phyloP scores from a whole-genome alignment of 1,140 invertebrate species.

The Anoplophora glabripennis region DNA sequence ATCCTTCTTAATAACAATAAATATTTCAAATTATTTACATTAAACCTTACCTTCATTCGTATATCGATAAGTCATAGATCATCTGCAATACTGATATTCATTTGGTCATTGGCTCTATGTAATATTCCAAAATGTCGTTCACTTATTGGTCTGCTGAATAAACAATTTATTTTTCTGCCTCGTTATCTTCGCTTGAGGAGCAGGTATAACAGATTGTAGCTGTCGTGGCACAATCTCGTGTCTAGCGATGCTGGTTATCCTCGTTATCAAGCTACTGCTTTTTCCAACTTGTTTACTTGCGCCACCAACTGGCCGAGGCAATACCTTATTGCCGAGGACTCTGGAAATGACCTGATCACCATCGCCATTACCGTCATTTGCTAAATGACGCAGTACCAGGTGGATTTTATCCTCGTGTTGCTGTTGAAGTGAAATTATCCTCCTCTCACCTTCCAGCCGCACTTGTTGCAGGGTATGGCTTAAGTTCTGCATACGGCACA shows the following conservation, averaged over 20 bases:
- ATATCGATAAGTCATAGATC: too few relatives aligned
- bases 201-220: slow-evolving; percentile 56
- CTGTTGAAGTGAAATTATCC: slow-evolving; percentile 56
- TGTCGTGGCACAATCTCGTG: slow-evolving; percentile 54
- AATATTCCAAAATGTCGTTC: neutral
- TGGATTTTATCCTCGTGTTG: slow-evolving; percentile 63
- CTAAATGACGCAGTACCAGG: slow-evolving; percentile 57
- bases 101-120: too few relatives aligned
- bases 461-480: slow-evolving; percentile 58
- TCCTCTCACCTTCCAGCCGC: slow-evolving; percentile 56
- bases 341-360: slow-evolving; percentile 28
- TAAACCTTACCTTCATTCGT: too few relatives aligned
- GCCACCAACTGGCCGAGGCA: slow-evolving; percentile 37
- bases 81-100: too few relatives aligned
- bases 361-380: slow-evolving; percentile 49
- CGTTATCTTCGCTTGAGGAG: slow-evolving; percentile 68
- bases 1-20: too few relatives aligned
- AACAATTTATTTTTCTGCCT: slow-evolving; percentile 74
- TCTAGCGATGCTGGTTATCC: slow-evolving; percentile 40
- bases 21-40: too few relatives aligned
- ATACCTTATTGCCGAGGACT: slow-evolving; percentile 30
- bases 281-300: slow-evolving; percentile 40
- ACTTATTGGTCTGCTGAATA: slow-evolving; percentile 59
- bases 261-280: slow-evolving; percentile 41
- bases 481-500: slow-evolving; percentile 52